Base-by-base conservation (phyloP, 2,797 vertebrate species). In the Lepus oiostolus region DNA sequence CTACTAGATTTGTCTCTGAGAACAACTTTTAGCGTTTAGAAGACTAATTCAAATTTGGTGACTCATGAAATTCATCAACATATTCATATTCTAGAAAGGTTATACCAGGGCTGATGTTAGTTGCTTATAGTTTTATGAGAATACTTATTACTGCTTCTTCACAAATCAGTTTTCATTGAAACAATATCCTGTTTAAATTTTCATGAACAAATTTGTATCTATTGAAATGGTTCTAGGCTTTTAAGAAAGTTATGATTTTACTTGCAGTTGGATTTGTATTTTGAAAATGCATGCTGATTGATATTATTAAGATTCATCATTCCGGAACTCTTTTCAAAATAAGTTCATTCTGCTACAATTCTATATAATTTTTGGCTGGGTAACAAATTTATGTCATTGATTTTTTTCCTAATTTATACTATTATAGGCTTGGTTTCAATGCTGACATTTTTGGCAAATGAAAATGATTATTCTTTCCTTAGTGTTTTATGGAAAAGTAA, bases 191-290 rank as follows among this genome's bases (percentile, higher is more conserved):
- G 76, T 95, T 97, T 95, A 96, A 98, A 97, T 94, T 83, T 95
- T 97, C 91, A 97, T 97, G 96, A 97, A 96, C 82, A 97, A 97
- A 97, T 98, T 98, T 97, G 91, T 97, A 97, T 93, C 95, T 95
- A 97, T 97, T 98, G 97, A 98, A 98, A 96, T 84, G 96, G 16
- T 62, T 95, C 84, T 65, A 85, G 62, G 52, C 26, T 81, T 97
- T 93, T 13, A 83, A 92, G 85, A 93, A 96, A 97, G 89, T 97
- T 95, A 32, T 96, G 92, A 95, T 92, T 96, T 96, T 90, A 93
- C 63, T 97, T 98, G 75, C 63, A 95, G 93, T 97, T 97, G 83
- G 96, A 97, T 98, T 98, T 97, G 12, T 96, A 95, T 97, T 82
- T 94, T 94, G 91, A 97, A 98, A 97, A 97, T 96, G 70, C 72